These are phyloP conservation scores for Elysia crispata DNA, from an alignment of 2,888 invertebrate genomes.

Conservation along the genomic window DNA sequence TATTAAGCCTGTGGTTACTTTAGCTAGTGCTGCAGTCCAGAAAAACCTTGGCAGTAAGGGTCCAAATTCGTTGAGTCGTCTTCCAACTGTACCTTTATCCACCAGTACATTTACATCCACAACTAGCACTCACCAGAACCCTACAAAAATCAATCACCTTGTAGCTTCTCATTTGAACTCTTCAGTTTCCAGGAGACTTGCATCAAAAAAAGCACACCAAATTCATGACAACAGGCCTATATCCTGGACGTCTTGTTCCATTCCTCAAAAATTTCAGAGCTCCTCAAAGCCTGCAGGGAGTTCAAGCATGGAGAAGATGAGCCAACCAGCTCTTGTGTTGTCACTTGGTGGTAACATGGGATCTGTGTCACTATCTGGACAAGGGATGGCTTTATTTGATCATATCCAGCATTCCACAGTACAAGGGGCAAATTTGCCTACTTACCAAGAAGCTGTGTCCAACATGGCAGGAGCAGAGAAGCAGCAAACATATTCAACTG, in stretches of 20 bases:
- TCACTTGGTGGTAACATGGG: slow-evolving; percentile 44
- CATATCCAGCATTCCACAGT: background rate
- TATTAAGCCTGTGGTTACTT: slow-evolving; percentile 65
- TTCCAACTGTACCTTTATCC: background rate
- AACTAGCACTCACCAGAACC: background rate
- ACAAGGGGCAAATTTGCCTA: background rate
- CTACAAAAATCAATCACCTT: no score
- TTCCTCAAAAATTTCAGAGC: background rate
- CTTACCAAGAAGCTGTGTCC: background rate
- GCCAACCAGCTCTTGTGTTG: slow-evolving; percentile 31
- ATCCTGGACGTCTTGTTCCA: no score
- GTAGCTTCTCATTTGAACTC: background rate
- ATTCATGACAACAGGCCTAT: background rate
- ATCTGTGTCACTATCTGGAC: slow-evolving; percentile 29
- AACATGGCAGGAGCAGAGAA: background rate
- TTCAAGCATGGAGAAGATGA: slow-evolving; percentile 1
- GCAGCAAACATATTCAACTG: no score
- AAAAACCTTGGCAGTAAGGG: background rate
- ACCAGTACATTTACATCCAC: background rate
- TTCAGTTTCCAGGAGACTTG: background rate
- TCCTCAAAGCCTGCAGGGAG: background rate
- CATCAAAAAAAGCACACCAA: background rate
- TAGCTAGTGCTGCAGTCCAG: slow-evolving; percentile 54
- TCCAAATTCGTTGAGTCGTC: no score
- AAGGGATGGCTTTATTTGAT: slow-evolving; percentile 22